Base-by-base conservation (phyloP, 2,113 vertebrate species). In the Hyperopisus bebe region DNA sequence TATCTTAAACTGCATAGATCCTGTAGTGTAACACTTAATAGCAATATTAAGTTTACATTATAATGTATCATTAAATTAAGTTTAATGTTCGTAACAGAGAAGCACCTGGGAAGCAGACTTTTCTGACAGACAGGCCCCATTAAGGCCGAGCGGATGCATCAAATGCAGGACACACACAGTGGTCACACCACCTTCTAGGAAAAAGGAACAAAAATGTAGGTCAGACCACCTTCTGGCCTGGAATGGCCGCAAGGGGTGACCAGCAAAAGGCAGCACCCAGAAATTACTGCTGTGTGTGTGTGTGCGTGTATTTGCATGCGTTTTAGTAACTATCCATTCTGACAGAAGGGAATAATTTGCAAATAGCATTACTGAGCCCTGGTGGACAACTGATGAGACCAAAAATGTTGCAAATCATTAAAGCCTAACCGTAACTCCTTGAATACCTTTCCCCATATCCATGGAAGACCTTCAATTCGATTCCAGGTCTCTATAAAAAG, bases 161-260 rank as follows among this genome's bases (percentile, higher is more conserved):
- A 10, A 42, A 35, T n/a, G 10, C 8, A 70, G 46, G n/a, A 35
- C 13, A 74, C 48, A 19, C 53, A 47, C 58, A 6, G 1, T 5
- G 39, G 50, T n/a, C 47, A 31, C 74, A n/a, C 3, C 24, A 48
- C 17, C 42, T 62, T 88, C 19, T 50, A 58, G 77, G 74, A 66
- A 47, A 90, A 58, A 51, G 85, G 83, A n/a, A 1, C 10, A 53
- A 53, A 89, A 83, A 90, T 87, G 80, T 89, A 66, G 83, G 77
- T 27, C 88, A 88, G 58, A 17, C 21, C 7, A 46, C 87, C 84
- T 87, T 87, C 39, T 48, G 17, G 58, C 83, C 51, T 44, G 85
- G 24, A 21, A 83, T 1, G 10, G n/a, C 77, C 21, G 5, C 27
- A 24, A 39, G 87, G 88, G 89, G 87, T 80, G 80, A 66, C 48